Conservation (phyloP, 2,888 invertebrate species). For the Belgica antarctica region DNA sequence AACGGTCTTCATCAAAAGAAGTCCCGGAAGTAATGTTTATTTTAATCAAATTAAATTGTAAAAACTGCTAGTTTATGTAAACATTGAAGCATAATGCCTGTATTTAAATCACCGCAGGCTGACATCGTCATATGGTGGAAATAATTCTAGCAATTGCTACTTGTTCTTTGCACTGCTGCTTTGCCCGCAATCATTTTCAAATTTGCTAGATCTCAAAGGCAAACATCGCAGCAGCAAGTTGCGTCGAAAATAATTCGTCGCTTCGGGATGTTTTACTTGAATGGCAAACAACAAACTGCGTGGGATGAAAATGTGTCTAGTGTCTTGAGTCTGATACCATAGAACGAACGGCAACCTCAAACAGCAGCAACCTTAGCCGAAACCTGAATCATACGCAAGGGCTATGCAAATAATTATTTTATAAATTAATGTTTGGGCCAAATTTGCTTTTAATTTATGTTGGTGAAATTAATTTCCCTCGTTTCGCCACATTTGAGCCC, state of each 20-base stretch:
- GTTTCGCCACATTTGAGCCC: too few species aligned
- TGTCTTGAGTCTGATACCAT: neutral
- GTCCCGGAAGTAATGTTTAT: too few species aligned
- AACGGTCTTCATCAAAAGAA: too few species aligned
- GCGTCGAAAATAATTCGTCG: neutral
- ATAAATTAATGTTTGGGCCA: conserved; percentile 41
- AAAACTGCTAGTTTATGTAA: neutral
- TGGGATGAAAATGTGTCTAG: neutral
- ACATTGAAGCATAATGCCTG: neutral
- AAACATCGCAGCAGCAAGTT: neutral
- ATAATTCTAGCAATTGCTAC: conserved; percentile 5
- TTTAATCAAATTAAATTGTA: conserved; percentile 34
- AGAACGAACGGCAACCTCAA: too few species aligned
- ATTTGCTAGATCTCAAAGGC: conserved; percentile 10
- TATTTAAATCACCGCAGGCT: neutral
- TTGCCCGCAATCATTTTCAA: neutral
- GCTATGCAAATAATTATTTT: conserved; percentile 44
- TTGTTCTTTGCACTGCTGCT: neutral
- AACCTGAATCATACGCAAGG: neutral
- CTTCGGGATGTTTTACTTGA: conserved; percentile 6
- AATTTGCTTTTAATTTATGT: conserved; percentile 42
- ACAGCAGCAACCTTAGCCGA: conserved; percentile 4
- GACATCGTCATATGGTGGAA: conserved; percentile 15
- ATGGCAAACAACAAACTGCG: conserved; percentile 13
- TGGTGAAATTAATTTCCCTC: conserved; percentile 36